phyloP scores from a whole-genome alignment of 2,888 invertebrate genomes.

The Eurois occulta region DNA sequence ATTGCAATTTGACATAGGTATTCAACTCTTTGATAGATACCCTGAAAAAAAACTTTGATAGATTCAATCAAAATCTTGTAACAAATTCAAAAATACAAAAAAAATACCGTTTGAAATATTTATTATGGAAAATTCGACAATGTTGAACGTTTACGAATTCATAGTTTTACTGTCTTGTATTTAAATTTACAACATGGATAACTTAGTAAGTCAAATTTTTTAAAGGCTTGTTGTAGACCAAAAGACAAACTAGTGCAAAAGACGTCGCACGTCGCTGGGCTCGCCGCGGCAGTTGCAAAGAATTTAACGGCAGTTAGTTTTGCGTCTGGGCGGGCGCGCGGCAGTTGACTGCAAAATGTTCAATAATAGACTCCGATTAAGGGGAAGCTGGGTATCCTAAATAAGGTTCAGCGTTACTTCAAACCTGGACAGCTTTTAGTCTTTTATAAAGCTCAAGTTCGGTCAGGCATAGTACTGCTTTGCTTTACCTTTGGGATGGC shows the following conservation, averaged over 20 bases:
- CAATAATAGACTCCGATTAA: too few relatives aligned
- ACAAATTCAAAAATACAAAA: background rate
- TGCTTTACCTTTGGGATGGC: too few relatives aligned
- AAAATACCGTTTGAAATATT: background rate
- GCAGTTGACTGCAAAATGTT: too few relatives aligned
- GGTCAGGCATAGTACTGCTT: too few relatives aligned
- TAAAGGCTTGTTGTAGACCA: background rate
- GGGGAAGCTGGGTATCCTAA: too few relatives aligned
- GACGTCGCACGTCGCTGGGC: background rate
- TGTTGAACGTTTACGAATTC: background rate
- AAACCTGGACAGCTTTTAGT: too few relatives aligned
- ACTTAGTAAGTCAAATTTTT: background rate
- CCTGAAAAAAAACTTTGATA: background rate
- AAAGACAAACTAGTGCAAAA: background rate
- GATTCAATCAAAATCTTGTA: background rate
- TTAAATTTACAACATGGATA: background rate
- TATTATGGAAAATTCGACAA: background rate
- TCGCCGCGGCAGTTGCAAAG: too few relatives aligned
- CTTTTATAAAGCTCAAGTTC: too few relatives aligned
- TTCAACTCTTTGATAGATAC: background rate
- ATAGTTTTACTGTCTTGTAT: background rate
- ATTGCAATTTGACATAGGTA: background rate
- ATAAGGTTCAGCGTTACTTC: too few relatives aligned
- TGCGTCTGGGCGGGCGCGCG: accelerated
- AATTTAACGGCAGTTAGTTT: too few relatives aligned